Conservation (phyloP, 2,888 invertebrate species). For the Dendrolimus houi region DNA sequence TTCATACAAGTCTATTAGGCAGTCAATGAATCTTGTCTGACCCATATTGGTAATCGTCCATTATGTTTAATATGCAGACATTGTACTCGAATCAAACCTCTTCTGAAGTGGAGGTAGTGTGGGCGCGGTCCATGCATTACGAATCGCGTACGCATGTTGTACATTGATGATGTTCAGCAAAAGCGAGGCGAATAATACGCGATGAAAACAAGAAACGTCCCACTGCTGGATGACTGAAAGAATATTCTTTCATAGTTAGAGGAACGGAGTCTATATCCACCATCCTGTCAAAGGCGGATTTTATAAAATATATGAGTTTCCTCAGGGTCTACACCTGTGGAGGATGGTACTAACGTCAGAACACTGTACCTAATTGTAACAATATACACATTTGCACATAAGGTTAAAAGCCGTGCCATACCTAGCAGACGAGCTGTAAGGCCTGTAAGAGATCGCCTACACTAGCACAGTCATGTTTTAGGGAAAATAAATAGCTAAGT, state of each 20-base stretch:
- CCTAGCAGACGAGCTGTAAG: too few species aligned
- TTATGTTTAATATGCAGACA: slow-evolving; percentile 29
- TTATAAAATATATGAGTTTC: too few species aligned
- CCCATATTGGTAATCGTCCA: slow-evolving; percentile 35
- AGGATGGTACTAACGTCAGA: too few species aligned
- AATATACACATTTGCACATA: too few species aligned
- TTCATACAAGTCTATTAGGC: slow-evolving; percentile 8
- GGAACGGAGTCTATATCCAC: too few species aligned
- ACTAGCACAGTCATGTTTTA: too few species aligned
- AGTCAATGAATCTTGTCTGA: slow-evolving; percentile 23
- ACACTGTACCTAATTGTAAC: too few species aligned
- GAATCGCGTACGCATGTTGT: slow-evolving; percentile 12
- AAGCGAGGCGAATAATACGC: not conserved
- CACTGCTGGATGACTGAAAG: slow-evolving; percentile 2
- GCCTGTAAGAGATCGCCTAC: too few species aligned
- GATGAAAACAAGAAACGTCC: not conserved
- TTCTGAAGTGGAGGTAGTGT: slow-evolving; percentile 27
- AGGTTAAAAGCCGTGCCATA: too few species aligned
- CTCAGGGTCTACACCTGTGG: too few species aligned
- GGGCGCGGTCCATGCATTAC: slow-evolving; percentile 44
- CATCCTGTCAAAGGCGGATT: too few species aligned
- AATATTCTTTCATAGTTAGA: not conserved
- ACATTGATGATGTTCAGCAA: not conserved
- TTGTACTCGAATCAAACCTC: slow-evolving; percentile 24
- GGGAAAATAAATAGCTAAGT: too few species aligned